phyloP scores from a whole-genome alignment of 2,113 vertebrate species.

The Aramus guarauna region DNA sequence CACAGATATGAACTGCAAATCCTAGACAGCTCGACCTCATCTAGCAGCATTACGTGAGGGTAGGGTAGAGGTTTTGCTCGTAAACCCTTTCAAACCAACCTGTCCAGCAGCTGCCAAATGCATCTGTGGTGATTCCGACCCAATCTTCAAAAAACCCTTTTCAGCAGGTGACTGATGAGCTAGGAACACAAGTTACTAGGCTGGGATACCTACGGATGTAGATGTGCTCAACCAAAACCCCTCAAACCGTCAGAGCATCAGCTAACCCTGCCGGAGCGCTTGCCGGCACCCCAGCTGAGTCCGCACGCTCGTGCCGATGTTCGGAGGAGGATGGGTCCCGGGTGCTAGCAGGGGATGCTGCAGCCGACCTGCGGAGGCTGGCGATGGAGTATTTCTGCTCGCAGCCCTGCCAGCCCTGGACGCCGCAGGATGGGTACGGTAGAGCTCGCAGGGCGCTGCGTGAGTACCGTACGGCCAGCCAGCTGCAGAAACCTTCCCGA shows the following conservation, averaged over 20 bases:
- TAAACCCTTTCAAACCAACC: not conserved
- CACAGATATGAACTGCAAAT: not conserved
- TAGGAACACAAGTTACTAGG: not conserved
- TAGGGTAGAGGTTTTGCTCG: not conserved
- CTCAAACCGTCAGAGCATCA: not conserved
- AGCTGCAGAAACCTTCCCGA: too few relatives aligned
- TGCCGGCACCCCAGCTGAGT: not conserved
- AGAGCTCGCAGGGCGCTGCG: too few relatives aligned
- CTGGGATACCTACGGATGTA: not conserved
- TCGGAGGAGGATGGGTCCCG: not conserved
- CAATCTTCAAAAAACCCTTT: not conserved
- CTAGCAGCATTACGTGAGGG: not conserved
- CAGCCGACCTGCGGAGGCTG: not conserved
- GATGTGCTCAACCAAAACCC: not conserved
- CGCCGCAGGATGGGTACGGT: not conserved
- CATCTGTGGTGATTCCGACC: not conserved
- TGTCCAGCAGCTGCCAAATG: not conserved
- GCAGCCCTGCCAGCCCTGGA: not conserved
- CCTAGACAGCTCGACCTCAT: not conserved
- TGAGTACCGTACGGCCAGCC: not conserved
- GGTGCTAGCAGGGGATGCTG: not conserved
- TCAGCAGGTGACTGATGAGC: not conserved
- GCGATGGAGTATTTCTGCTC: not conserved
- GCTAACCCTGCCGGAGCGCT: not conserved
- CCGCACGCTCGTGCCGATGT: rapidly evolving